These are phyloP conservation scores for Menidia beryllina DNA, from an alignment of 2,113 vertebrate genomes.

Conservation along the genomic window DNA sequence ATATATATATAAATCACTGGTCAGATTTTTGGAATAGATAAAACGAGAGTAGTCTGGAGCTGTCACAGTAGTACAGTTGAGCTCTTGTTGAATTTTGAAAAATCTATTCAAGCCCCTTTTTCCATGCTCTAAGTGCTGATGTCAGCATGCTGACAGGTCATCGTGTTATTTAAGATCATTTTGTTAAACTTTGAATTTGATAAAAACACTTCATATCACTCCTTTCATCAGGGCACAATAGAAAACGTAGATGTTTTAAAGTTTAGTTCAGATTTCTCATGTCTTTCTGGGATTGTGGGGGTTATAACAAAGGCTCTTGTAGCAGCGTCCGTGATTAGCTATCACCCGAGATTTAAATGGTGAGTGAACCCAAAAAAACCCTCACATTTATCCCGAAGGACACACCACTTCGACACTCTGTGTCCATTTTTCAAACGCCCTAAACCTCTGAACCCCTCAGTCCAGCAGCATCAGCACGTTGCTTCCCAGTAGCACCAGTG, in stretches of 20 bases:
- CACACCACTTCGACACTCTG: no score
- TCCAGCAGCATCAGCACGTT: constrained; percentile 16
- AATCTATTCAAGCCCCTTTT: neutral
- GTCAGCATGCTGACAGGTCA: neutral
- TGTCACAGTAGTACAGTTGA: neutral
- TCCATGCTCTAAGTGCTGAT: neutral
- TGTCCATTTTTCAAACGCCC: neutral
- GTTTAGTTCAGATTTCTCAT: no score
- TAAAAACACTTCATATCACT: no score
- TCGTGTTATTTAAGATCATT: neutral
- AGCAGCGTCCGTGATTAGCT: no score
- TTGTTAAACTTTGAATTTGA: neutral
- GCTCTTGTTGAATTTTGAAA: neutral
- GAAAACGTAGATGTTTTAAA: no score
- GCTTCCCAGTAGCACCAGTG: constrained; percentile 32
- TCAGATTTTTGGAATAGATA: constrained; percentile 1
- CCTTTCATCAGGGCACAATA: no score
- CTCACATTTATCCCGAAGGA: no score
- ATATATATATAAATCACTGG: no score
- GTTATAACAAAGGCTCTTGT: neutral
- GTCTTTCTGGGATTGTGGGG: neutral
- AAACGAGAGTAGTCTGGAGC: neutral
- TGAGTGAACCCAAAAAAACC: no score
- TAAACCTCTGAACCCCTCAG: constrained; percentile 6
- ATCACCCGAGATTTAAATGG: no score